These are phyloP conservation scores for Amphimedon queenslandica DNA, from an alignment of 37 sponge, comb jelly and placozoan genomes.

Conservation along the genomic window DNA sequence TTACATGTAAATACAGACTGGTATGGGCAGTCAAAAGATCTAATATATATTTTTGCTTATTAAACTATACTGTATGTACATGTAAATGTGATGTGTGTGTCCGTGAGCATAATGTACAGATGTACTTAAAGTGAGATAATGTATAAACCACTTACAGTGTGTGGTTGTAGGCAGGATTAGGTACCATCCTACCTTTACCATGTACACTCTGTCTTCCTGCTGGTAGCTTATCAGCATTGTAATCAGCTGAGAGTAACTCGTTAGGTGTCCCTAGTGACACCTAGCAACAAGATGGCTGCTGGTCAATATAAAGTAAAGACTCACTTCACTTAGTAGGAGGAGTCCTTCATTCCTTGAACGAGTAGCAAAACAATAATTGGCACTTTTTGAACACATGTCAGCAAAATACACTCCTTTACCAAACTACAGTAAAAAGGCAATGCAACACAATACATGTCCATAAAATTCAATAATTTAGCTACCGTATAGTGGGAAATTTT, in stretches of 20 bases:
- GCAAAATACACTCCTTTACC: constrained; percentile 99
- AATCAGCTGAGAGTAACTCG: constrained; percentile 84
- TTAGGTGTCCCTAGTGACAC: constrained; percentile 79
- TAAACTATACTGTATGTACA: too few relatives aligned
- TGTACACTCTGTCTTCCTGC: constrained; percentile 81
- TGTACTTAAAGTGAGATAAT: too few relatives aligned
- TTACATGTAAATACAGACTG: too few relatives aligned
- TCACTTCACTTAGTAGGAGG: constrained; percentile 85
- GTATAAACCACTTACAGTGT: constrained; percentile 45
- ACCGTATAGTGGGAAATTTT: too few relatives aligned
- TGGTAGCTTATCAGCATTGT: constrained; percentile 79
- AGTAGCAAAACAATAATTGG: constrained; percentile 96
- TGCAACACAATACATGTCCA: not conserved
- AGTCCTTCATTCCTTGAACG: constrained; percentile 70
- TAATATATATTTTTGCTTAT: too few relatives aligned
- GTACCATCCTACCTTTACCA: constrained; percentile 78
- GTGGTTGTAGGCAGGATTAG: constrained; percentile 57
- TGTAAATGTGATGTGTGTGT: too few relatives aligned
- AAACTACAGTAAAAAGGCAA: constrained; percentile 60
- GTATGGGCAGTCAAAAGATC: too few relatives aligned
- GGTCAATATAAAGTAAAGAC: not conserved
- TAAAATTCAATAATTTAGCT: too few relatives aligned
- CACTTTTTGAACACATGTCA: constrained; percentile 96
- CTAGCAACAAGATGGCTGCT: too few relatives aligned
- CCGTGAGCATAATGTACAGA: too few relatives aligned